phyloP scores from a whole-genome alignment of 2,797 vertebrate species.

The Calcarius lapponicus region DNA sequence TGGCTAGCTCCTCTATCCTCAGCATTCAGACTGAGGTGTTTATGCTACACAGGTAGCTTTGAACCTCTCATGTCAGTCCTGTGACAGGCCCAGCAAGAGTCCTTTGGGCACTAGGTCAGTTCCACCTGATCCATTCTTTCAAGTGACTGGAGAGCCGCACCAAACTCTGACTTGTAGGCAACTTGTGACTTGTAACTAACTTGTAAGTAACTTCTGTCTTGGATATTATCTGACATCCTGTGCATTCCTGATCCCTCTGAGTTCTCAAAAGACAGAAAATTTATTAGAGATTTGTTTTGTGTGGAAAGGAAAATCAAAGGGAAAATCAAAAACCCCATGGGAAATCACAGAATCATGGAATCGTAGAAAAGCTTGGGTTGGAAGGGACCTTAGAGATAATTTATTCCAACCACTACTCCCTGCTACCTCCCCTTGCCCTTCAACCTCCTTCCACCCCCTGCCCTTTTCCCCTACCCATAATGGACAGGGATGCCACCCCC shows the following conservation, averaged over 20 bases:
- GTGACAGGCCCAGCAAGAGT: not conserved
- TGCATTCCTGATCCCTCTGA: not conserved
- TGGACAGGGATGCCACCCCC: not conserved
- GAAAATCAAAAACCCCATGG: not conserved
- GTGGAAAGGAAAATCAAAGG: not conserved
- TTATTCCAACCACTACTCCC: not conserved
- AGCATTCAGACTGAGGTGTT: not conserved
- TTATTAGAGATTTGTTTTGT: not conserved
- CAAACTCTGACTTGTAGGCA: not conserved
- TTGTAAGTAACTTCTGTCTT: not conserved
- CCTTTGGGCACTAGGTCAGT: not conserved
- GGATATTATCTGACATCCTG: not conserved
- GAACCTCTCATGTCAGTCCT: not conserved
- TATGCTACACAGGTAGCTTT: not conserved
- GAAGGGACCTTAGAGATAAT: not conserved
- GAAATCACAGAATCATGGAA: not conserved
- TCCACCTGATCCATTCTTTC: not conserved
- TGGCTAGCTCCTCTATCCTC: not conserved
- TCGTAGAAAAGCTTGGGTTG: not conserved
- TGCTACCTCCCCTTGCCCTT: too few species aligned
- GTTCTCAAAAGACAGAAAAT: not conserved
- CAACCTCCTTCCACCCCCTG: not conserved
- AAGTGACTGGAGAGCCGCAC: not conserved
- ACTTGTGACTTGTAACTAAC: not conserved
- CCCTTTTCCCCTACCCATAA: not conserved